Conservation (phyloP, 2,888 invertebrate genomes). For the Malthinus flaveolus region DNA sequence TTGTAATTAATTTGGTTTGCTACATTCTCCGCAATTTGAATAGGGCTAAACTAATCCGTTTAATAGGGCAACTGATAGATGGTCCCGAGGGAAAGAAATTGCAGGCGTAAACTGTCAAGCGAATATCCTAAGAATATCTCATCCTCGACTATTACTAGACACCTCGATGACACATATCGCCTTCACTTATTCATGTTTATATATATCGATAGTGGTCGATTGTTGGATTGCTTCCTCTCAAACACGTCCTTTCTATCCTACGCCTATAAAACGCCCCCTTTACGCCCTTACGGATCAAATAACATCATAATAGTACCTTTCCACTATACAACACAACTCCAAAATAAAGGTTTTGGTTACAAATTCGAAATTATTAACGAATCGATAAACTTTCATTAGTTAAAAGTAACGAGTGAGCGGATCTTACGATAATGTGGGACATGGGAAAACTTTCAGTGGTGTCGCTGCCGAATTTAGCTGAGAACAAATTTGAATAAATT, state of each 20-base stretch:
- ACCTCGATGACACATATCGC: constrained; percentile 21
- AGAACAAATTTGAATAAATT: no score
- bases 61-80: constrained; percentile 22
- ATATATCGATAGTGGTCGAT: constrained; percentile 31
- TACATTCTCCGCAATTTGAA: constrained; percentile 3
- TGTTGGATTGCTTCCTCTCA: constrained; percentile 18
- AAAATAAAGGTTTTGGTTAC: not conserved
- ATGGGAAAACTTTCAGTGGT: no score
- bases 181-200: constrained; percentile 31
- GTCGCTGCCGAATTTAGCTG: no score
- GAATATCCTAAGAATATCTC: constrained; percentile 13
- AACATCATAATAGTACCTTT: constrained; percentile 23
- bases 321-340: not conserved
- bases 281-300: constrained; percentile 30
- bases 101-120: constrained; percentile 14
- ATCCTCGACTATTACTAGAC: constrained; percentile 19
- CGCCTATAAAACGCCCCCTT: constrained; percentile 32
- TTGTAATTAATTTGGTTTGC: constrained; percentile 12
- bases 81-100: constrained; percentile 16
- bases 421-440: no score
- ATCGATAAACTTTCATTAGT: no score
- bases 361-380: no score
- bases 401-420: no score
- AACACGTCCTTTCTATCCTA: constrained; percentile 33
- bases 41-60: constrained; percentile 17